A percentile compares a stretch with the other conserved stretches of the same genome.
phyloP scores from a whole-genome alignment of 2,113 vertebrate genomes.

The Ploceus nigricollis region DNA sequence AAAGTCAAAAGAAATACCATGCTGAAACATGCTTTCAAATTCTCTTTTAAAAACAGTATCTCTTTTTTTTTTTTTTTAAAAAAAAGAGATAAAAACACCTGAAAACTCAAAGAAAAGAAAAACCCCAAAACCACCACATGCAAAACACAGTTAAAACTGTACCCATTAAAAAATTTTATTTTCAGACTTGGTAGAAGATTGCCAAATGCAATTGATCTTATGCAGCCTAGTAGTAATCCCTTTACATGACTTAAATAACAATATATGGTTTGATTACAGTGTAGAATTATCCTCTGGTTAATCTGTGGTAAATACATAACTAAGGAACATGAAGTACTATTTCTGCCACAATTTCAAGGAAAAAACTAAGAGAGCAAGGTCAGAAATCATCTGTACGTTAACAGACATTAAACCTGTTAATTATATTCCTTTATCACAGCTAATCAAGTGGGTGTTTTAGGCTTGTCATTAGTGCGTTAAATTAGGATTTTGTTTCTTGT shows the following conservation, averaged over 20 bases:
- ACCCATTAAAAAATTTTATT: not conserved
- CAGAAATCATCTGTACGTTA: not conserved
- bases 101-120: not conserved
- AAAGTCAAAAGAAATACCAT: conserved; percentile 23
- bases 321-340: not conserved
- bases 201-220: not conserved
- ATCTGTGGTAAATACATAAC: not conserved
- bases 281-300: not conserved
- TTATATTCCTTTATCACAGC: not conserved
- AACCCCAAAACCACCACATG: not conserved
- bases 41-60: not conserved
- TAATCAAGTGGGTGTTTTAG: not conserved
- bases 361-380: not conserved
- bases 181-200: not conserved
- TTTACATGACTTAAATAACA: not conserved
- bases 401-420: not conserved
- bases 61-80: not conserved
- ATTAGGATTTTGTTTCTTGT: not conserved
- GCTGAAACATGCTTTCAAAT: conserved; percentile 3
- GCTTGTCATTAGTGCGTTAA: not conserved
- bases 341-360: not conserved
- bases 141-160: not conserved
- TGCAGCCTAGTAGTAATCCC: not conserved
- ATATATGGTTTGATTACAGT: not conserved
- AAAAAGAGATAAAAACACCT: not conserved